Percentiles rank a stretch among this genome's conserved stretches.
Evolutionary conservation across 1,140 invertebrate species (phyloP).

Genomic region (Andrena cerasifolii): DNA sequence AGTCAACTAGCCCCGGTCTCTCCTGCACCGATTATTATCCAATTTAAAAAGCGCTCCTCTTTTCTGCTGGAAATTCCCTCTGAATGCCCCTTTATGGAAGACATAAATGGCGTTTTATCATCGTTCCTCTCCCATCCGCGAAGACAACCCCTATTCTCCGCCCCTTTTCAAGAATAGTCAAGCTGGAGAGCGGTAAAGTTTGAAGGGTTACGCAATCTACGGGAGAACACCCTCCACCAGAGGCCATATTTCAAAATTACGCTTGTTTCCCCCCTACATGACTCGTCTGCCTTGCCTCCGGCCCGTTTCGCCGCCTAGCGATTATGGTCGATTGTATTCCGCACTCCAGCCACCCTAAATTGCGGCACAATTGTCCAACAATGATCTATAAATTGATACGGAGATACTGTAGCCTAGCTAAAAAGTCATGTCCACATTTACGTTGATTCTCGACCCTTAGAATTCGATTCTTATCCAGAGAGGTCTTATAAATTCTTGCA

Average conservation of each 20-base stretch:
- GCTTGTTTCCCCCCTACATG: constrained; percentile 42
- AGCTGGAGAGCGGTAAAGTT: constrained; percentile 59
- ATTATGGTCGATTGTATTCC: constrained; percentile 45
- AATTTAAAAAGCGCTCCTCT: no score
- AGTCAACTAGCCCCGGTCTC: neutral
- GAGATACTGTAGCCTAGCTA: neutral
- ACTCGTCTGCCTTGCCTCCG: constrained; percentile 4
- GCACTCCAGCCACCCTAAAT: constrained; percentile 17
- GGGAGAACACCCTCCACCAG: constrained; percentile 55
- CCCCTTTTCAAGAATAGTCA: constrained; percentile 9
- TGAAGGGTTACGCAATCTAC: constrained; percentile 64
- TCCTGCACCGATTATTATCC: neutral
- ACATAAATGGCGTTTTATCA: no score
- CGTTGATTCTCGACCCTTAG: neutral
- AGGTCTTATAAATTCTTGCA: neutral
- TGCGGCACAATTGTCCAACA: constrained; percentile 11
- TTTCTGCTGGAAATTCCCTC: no score
- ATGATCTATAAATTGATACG: constrained; percentile 41
- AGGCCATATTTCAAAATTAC: constrained; percentile 76
- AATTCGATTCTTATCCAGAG: neutral
- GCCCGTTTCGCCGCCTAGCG: neutral
- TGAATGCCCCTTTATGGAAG: no score
- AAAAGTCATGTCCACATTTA: neutral
- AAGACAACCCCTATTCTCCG: neutral
- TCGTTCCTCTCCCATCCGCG: no score